Evolutionary conservation across 37 sponge, comb jelly and placozoan species (phyloP).

Genomic region (Beroe ovata): DNA sequence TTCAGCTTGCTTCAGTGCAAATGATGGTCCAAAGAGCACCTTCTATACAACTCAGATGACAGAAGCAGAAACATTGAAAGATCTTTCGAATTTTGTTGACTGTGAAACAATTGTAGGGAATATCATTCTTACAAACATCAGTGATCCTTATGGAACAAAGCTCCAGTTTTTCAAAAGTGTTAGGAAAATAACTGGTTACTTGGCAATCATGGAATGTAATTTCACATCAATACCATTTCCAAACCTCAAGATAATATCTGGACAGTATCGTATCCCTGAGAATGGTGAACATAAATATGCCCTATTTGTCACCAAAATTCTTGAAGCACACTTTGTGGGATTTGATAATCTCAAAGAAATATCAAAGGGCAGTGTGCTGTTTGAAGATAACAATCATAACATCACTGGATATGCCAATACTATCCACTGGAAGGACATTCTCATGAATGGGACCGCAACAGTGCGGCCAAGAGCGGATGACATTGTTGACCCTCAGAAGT

Average conservation of each 20-base stretch:
- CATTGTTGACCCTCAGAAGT: neutral
- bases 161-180: conserved; percentile 14
- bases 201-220: neutral
- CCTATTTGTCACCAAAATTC: neutral
- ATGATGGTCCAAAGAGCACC: neutral
- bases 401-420: neutral
- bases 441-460: conserved; percentile 44
- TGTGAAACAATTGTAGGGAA: conserved; percentile 32
- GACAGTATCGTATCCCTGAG: neutral
- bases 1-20: conserved; percentile 56
- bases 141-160: conserved; percentile 29
- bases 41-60: neutral
- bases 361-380: neutral
- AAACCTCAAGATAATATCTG: conserved; percentile 51
- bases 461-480: neutral
- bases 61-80: neutral
- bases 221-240: conserved; percentile 14
- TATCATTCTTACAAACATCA: conserved; percentile 18
- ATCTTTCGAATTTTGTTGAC: conserved; percentile 21
- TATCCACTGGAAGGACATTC: conserved; percentile 41
- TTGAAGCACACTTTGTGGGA: neutral
- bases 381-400: neutral
- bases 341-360: conserved; percentile 17
- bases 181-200: conserved; percentile 36
- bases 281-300: neutral